These are phyloP conservation scores for Catocala fraxini DNA, from an alignment of 2,888 invertebrate species.

Conservation along the genomic window DNA sequence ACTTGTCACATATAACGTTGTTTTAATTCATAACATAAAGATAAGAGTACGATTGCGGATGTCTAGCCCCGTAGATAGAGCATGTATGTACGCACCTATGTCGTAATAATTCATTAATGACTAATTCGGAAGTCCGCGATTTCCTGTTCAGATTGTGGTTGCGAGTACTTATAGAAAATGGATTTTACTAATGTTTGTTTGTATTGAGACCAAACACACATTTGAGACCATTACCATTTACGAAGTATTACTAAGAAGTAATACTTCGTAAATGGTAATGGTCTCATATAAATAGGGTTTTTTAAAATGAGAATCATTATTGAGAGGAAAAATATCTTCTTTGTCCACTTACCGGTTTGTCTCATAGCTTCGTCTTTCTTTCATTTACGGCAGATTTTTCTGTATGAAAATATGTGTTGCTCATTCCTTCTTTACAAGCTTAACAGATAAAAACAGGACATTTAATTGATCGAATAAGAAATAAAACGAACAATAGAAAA, in stretches of 20 bases:
- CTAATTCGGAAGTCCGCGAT: conserved; percentile 42
- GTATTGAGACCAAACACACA: too few species aligned
- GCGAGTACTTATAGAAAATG: background rate
- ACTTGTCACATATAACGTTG: conserved; percentile 29
- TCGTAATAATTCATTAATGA: conserved; percentile 45
- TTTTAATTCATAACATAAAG: conserved; percentile 30
- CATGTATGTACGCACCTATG: conserved; percentile 28
- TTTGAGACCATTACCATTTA: too few species aligned
- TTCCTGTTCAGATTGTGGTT: conserved; percentile 35
- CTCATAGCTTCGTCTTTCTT: too few species aligned
- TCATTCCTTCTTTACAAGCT: too few species aligned
- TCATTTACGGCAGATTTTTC: too few species aligned
- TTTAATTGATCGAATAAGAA: too few species aligned
- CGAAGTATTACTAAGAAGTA: too few species aligned
- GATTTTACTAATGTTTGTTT: background rate
- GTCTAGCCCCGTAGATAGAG: conserved; percentile 18
- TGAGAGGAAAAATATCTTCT: background rate
- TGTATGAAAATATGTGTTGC: too few species aligned
- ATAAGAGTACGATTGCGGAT: conserved; percentile 27
- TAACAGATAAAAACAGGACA: too few species aligned
- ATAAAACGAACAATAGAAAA: too few species aligned
- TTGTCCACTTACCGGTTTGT: too few species aligned
- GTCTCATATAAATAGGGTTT: background rate
- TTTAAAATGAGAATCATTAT: background rate
- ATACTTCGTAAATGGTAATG: background rate